These are phyloP conservation scores for Podiceps cristatus DNA, from an alignment of 2,113 vertebrate genomes.

Conservation along the genomic window DNA sequence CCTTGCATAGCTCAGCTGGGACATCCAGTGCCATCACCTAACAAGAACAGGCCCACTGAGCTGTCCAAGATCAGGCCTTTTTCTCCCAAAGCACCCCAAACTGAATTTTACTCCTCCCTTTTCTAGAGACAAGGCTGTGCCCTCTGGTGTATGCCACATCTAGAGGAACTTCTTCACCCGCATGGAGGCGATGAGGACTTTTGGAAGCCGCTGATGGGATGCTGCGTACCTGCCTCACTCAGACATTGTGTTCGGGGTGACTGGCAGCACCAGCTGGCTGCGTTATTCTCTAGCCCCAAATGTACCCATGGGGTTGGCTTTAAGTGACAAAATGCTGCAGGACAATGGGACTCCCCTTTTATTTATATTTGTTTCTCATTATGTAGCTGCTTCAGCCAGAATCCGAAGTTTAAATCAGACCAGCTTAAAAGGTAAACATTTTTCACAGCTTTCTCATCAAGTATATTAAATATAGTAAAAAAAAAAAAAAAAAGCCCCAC, in stretches of 20 bases:
- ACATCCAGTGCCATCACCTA: background rate
- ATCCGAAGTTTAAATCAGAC: conserved; percentile 35
- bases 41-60: background rate
- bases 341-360: background rate
- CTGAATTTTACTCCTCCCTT: background rate
- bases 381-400: background rate
- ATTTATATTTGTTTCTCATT: background rate
- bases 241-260: background rate
- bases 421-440: conserved; percentile 49
- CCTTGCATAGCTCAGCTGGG: background rate
- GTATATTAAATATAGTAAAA: conserved; percentile 39
- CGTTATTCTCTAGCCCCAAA: background rate
- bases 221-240: background rate
- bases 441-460: conserved; percentile 46
- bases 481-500: conserved; percentile 18
- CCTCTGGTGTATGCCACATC: accelerated
- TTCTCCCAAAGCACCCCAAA: background rate
- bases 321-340: background rate
- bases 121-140: background rate
- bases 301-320: accelerated
- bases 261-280: background rate
- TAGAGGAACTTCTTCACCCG: background rate
- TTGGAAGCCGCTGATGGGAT: accelerated
- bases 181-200: accelerated
- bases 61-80: background rate